Percentiles rank a stretch among this genome's conserved stretches.
Evolutionary conservation across 2,888 invertebrate genomes (phyloP).

Genomic region (Acleris sparsana): DNA sequence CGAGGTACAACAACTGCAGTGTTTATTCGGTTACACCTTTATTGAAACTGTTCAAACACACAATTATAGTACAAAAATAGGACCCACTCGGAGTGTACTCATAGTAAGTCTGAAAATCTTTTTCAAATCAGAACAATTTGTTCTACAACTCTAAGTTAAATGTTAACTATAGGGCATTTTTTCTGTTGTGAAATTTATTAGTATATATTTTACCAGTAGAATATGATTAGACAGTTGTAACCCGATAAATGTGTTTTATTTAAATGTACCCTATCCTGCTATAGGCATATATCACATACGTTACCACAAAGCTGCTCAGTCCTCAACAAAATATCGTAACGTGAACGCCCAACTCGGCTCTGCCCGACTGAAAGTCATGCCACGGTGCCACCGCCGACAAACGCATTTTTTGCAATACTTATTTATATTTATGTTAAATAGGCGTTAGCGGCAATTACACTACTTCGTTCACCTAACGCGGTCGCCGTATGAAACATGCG

Average conservation of each 20-base stretch:
- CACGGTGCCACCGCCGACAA: too few species aligned
- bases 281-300: neutral
- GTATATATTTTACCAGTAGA: constrained; percentile 29
- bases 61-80: constrained; percentile 24
- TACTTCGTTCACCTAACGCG: too few species aligned
- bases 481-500: too few species aligned
- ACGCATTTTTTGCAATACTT: too few species aligned
- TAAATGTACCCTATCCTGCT: neutral
- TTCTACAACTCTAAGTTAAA: constrained; percentile 23
- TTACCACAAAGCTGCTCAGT: neutral
- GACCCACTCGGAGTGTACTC: constrained; percentile 16
- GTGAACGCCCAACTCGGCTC: too few species aligned
- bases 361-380: too few species aligned
- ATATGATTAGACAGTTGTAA: constrained; percentile 36
- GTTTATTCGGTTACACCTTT: constrained; percentile 19
- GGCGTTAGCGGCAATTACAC: too few species aligned
- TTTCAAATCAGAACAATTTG: constrained; percentile 14
- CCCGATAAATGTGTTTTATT: constrained; percentile 26
- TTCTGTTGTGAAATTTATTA: constrained; percentile 35
- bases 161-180: constrained; percentile 15
- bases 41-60: constrained; percentile 15
- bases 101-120: constrained; percentile 10
- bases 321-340: too few species aligned
- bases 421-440: too few species aligned
- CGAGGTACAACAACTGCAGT: neutral